These are phyloP conservation scores for Cuniculus paca DNA, from an alignment of 2,797 vertebrate genomes.

Conservation along the genomic window DNA sequence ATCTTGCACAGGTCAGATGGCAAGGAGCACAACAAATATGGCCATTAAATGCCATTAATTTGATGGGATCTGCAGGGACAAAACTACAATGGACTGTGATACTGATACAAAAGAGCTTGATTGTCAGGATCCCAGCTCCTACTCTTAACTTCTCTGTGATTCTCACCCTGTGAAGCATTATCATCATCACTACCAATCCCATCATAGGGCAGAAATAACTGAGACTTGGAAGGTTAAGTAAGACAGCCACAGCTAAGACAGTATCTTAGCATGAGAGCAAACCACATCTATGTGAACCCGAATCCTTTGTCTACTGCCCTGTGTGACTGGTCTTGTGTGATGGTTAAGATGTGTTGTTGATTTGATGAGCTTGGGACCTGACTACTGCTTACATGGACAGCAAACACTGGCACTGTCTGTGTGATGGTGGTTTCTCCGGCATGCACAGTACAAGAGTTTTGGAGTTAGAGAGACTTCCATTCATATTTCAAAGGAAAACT, in stretches of 20 bases:
- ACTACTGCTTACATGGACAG: background rate
- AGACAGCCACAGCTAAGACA: background rate
- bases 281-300: background rate
- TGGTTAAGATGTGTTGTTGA: background rate
- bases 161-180: background rate
- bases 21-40: background rate
- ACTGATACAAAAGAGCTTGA: background rate
- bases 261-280: background rate
- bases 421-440: background rate
- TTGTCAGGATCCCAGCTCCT: background rate
- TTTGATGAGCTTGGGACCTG: background rate
- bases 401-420: background rate
- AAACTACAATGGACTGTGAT: background rate
- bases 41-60: background rate
- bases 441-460: background rate
- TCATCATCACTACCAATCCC: too few species aligned
- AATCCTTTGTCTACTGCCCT: background rate
- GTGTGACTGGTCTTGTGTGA: background rate
- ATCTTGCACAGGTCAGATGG: background rate
- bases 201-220: background rate
- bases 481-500: background rate
- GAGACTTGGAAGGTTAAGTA: background rate
- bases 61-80: background rate
- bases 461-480: background rate
- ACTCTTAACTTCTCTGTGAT: background rate